Percentiles rank a stretch among this genome's conserved stretches.
phyloP scores from a whole-genome alignment of 2,113 vertebrate species.

The Odocoileus virginianus region DNA sequence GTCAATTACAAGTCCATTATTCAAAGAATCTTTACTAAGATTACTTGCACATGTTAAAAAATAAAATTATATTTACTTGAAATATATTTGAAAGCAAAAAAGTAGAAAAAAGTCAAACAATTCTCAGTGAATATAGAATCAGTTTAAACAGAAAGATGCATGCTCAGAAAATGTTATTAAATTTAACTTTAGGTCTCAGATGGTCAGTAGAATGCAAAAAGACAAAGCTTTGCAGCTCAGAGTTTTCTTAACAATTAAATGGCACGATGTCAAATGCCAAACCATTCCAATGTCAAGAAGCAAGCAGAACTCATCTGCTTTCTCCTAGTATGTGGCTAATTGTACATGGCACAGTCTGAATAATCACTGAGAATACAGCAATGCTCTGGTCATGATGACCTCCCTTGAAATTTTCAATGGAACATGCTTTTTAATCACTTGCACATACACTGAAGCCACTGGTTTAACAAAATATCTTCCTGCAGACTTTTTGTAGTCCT shows the following conservation, averaged over 20 bases:
- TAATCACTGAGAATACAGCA: neutral
- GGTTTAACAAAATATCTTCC: neutral
- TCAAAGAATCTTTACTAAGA: neutral
- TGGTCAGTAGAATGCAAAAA: neutral
- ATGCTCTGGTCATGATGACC: neutral
- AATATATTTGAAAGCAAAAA: neutral
- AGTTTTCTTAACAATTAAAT: neutral
- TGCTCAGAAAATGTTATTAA: neutral
- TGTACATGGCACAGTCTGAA: neutral
- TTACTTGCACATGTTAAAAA: neutral
- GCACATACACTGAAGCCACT: neutral
- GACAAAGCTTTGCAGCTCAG: neutral
- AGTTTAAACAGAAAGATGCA: neutral
- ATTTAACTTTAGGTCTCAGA: neutral
- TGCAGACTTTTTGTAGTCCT: neutral
- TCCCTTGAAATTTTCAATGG: slow-evolving; percentile 22
- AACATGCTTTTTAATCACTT: neutral
- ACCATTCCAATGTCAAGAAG: neutral
- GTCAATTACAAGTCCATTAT: neutral
- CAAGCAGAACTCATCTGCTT: neutral
- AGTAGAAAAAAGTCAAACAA: neutral
- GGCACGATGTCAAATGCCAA: neutral
- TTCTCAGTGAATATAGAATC: neutral
- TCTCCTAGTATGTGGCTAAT: neutral
- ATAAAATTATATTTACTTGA: neutral